These are phyloP conservation scores for Oscheius sp. DNA, from an alignment of 2,888 invertebrate species.

Conservation along the genomic window DNA sequence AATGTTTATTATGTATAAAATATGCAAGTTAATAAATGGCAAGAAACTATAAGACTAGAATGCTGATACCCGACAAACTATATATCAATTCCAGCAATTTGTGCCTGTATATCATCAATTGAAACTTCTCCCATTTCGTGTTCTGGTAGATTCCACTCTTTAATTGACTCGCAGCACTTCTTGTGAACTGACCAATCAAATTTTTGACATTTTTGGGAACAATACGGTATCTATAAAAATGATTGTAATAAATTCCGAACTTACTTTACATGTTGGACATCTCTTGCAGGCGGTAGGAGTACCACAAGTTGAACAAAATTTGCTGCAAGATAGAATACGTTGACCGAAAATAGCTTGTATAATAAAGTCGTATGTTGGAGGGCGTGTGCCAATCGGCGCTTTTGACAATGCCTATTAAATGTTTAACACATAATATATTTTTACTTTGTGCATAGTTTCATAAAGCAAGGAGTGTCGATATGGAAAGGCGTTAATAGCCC, in stretches of 20 bases:
- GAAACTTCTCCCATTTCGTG: slow-evolving; percentile 22
- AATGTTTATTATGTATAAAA: neutral
- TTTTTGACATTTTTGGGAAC: slow-evolving; percentile 91
- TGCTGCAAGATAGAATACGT: slow-evolving; percentile 71
- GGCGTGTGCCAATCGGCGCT: slow-evolving; percentile 51
- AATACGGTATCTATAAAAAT: slow-evolving; percentile 81
- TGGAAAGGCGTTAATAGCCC: slow-evolving; percentile 88
- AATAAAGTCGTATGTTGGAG: slow-evolving; percentile 60
- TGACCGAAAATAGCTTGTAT: slow-evolving; percentile 67
- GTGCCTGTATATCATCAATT: slow-evolving; percentile 40
- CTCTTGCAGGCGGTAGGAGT: slow-evolving; percentile 89
- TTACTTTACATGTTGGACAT: slow-evolving; percentile 87
- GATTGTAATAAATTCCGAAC: neutral
- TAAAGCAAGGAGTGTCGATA: slow-evolving; percentile 88
- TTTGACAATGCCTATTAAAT: slow-evolving; percentile 45
- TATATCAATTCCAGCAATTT: slow-evolving; percentile 36
- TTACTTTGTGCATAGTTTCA: slow-evolving; percentile 76
- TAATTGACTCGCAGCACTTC: slow-evolving; percentile 47
- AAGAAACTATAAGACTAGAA: neutral
- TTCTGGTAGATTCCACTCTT: slow-evolving; percentile 25
- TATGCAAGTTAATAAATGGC: neutral
- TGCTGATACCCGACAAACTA: neutral
- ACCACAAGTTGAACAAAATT: slow-evolving; percentile 85
- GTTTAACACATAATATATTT: neutral
- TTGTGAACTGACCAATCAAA: slow-evolving; percentile 78